A percentile compares a stretch with the other conserved stretches of the same genome.
Evolutionary conservation across 2,888 invertebrate species (phyloP).

Genomic region (Hyles lineata): DNA sequence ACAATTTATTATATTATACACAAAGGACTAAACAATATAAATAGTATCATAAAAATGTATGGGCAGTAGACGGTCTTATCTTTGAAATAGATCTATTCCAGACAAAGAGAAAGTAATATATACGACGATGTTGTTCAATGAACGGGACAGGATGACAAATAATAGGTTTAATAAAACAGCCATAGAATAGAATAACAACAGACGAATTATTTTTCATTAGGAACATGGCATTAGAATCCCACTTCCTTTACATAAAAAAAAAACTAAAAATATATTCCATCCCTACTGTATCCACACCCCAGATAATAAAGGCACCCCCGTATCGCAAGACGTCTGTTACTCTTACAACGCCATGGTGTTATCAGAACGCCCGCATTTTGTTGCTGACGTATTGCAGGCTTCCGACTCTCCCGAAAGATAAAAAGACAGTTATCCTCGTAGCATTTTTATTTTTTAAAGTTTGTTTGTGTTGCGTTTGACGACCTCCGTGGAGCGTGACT

Average conservation of each 20-base stretch:
- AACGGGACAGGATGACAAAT: too few relatives aligned
- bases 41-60: too few relatives aligned
- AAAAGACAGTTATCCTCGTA: background rate
- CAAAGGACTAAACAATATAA: too few relatives aligned
- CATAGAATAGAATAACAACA: background rate
- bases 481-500: background rate
- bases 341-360: constrained; percentile 12
- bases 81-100: too few relatives aligned
- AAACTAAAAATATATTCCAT: constrained; percentile 41
- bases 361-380: constrained; percentile 16
- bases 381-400: constrained; percentile 23
- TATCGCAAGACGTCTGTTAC: constrained; percentile 38
- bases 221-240: background rate
- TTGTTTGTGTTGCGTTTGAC: background rate
- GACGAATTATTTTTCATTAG: background rate
- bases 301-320: constrained; percentile 62
- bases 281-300: constrained; percentile 66
- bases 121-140: too few relatives aligned
- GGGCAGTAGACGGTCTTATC: too few relatives aligned
- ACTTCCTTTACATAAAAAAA: background rate
- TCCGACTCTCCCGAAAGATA: background rate
- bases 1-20: too few relatives aligned
- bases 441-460: constrained; percentile 4
- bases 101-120: too few relatives aligned
- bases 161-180: too few relatives aligned